Conservation (phyloP, 53 echinoderm and acorn worm genomes). For the Antedon mediterranea region DNA sequence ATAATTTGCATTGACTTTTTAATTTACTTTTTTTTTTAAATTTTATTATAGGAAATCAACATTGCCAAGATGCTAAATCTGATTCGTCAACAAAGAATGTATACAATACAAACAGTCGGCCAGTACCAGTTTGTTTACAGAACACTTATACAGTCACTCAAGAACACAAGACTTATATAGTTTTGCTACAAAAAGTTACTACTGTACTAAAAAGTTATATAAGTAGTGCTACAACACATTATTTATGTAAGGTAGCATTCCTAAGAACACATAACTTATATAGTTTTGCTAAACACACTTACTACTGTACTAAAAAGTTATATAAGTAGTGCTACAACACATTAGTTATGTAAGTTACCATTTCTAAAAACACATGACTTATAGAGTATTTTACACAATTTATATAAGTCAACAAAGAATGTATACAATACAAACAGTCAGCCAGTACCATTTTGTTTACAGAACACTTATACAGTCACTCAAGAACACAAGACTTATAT, state of each 20-base stretch:
- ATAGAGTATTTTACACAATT: conserved; percentile 39
- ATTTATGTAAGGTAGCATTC: neutral
- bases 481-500: conserved; percentile 86
- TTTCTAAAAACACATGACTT: conserved; percentile 81
- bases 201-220: neutral
- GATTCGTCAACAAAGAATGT: conserved; percentile 77
- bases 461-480: conserved; percentile 71
- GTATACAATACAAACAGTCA: conserved; percentile 94
- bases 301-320: neutral
- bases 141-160: conserved; percentile 74
- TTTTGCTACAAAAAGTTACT: neutral
- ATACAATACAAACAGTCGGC: conserved; percentile 94
- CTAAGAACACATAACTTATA: conserved; percentile 86
- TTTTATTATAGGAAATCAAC: conserved; percentile 64
- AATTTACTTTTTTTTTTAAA: neutral
- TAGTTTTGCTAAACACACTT: conserved; percentile 4
- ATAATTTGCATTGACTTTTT: too few relatives aligned
- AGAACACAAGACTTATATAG: conserved; percentile 84
- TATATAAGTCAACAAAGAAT: conserved; percentile 67
- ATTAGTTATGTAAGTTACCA: too few relatives aligned
- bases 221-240: too few relatives aligned
- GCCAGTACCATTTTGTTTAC: conserved; percentile 96
- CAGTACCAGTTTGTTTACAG: conserved; percentile 94
- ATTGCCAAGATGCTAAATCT: conserved; percentile 76
- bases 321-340: too few relatives aligned